Percentiles rank a stretch among this genome's conserved stretches.
Evolutionary conservation across 1,140 invertebrate genomes (phyloP).

Genomic region (Chlorops oryzae): DNA sequence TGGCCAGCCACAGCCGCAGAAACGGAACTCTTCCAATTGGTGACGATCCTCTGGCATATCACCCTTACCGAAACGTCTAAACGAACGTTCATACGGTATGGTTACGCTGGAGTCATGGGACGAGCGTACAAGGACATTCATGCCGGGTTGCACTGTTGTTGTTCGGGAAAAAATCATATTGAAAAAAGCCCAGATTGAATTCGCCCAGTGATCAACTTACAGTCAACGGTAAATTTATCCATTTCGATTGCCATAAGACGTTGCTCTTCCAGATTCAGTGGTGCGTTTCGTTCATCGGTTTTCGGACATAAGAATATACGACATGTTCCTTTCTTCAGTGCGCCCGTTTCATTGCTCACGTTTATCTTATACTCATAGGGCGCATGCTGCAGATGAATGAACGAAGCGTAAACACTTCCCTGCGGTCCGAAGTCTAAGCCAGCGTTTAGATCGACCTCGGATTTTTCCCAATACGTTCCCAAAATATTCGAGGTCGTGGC

Average conservation of each 20-base stretch:
- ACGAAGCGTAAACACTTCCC: conserved; percentile 53
- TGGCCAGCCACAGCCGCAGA: conserved; percentile 56
- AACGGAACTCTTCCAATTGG: conserved; percentile 46
- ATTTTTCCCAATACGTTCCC: conserved; percentile 57
- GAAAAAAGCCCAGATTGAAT: background rate
- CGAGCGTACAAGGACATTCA: conserved; percentile 52
- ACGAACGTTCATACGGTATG: conserved; percentile 60
- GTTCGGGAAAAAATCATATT: background rate
- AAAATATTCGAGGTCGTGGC: conserved; percentile 43
- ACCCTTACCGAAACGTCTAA: conserved; percentile 52
- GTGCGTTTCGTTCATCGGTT: conserved; percentile 52
- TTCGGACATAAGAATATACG: conserved; percentile 58
- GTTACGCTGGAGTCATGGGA: conserved; percentile 59
- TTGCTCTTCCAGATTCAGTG: conserved; percentile 51
- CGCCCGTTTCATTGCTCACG: conserved; percentile 42
- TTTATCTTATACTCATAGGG: conserved; percentile 55
- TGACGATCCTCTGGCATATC: conserved; percentile 33
- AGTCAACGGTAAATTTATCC: conserved; percentile 52
- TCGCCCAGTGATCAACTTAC: conserved; percentile 44
- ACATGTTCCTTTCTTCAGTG: conserved; percentile 50
- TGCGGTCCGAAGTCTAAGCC: conserved; percentile 56
- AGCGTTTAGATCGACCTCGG: conserved; percentile 55
- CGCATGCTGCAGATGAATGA: conserved; percentile 61
- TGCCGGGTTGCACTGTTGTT: conserved; percentile 51
- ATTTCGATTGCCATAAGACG: conserved; percentile 54